Percentiles rank a stretch among this genome's conserved stretches.
Conservation (phyloP, 1,140 invertebrate species). For the fruit fly (Drosophila melanogaster) region Release_6_plus_ISO1_MT NT_033777.3:9159001-9159500, state of each 20-base stretch:
- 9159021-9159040: neutral
- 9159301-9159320: slow-evolving; percentile 82
- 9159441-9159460: slow-evolving; percentile 59
- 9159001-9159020: neutral
- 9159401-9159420: slow-evolving; percentile 6
- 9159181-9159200: slow-evolving; percentile 61
- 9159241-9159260: slow-evolving; percentile 42
- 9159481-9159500: slow-evolving; percentile 45
- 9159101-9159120: slow-evolving; percentile 9
- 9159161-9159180: slow-evolving; percentile 65
- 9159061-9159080: slow-evolving; percentile 28
- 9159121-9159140: slow-evolving; percentile 35
- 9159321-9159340: slow-evolving; percentile 66
- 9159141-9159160: slow-evolving; percentile 71
- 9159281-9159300: slow-evolving; percentile 80
- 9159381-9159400: slow-evolving; percentile 21
- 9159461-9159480: slow-evolving; percentile 69
- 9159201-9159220: slow-evolving; percentile 61
- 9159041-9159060: slow-evolving; percentile 1
- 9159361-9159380: slow-evolving; percentile 16
- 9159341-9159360: slow-evolving; percentile 2
- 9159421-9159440: slow-evolving; percentile 18
- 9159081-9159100: slow-evolving; percentile 13
- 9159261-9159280: slow-evolving; percentile 68
- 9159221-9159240: slow-evolving; percentile 38